phyloP scores from a whole-genome alignment of 2,797 vertebrate genomes.

The Neoniphon sammara region DNA sequence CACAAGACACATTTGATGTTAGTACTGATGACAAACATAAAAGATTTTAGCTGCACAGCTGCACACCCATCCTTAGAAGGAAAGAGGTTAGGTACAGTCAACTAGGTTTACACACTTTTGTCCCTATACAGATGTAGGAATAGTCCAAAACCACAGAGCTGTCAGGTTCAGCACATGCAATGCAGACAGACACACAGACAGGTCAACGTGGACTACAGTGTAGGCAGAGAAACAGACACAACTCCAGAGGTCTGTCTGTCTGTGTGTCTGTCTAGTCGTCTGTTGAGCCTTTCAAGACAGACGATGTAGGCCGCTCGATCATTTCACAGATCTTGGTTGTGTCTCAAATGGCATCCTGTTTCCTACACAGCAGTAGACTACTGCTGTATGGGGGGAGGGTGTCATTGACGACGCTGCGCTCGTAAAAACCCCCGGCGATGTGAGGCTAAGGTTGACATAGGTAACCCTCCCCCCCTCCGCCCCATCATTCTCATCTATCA shows the following conservation, averaged over 20 bases:
- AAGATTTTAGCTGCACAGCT: constrained; percentile 15
- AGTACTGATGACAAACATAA: constrained; percentile 19
- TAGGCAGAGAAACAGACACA: constrained; percentile 85
- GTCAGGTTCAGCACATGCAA: constrained; percentile 73
- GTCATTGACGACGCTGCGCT: constrained; percentile 69
- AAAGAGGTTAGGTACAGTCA: constrained; percentile 38
- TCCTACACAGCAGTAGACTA: constrained; percentile 68
- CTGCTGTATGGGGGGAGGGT: constrained; percentile 65
- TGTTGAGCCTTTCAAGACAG: constrained; percentile 82
- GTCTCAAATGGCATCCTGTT: constrained; percentile 75
- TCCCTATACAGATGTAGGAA: constrained; percentile 46
- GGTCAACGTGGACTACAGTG: constrained; percentile 78
- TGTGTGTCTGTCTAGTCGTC: constrained; percentile 87
- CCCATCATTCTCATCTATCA: constrained; percentile 67
- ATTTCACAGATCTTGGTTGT: constrained; percentile 68
- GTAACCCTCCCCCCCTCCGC: constrained; percentile 69
- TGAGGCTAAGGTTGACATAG: constrained; percentile 81
- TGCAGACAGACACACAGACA: constrained; percentile 86
- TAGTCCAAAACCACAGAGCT: constrained; percentile 57
- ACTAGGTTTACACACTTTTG: constrained; percentile 44
- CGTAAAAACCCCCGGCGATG: constrained; percentile 72
- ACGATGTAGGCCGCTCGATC: constrained; percentile 79
- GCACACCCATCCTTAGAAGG: constrained; percentile 19
- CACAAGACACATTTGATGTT: constrained; percentile 16
- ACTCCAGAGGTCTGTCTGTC: constrained; percentile 87